Conservation (phyloP, 2,888 invertebrate species). For the Schrankia costaestrigalis region DNA sequence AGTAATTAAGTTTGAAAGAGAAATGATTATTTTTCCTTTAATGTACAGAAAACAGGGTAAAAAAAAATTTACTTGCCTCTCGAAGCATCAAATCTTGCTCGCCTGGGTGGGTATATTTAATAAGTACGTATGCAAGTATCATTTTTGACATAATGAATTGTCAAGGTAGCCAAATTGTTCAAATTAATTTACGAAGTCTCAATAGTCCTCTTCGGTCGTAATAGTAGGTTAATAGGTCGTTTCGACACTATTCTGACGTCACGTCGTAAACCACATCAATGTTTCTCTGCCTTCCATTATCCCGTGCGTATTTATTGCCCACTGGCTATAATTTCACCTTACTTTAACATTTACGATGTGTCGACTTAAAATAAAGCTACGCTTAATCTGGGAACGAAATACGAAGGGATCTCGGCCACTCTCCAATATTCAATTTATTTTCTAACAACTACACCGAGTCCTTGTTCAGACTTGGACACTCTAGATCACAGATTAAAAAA, state of each 20-base stretch:
- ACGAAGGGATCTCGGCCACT: slow-evolving; percentile 48
- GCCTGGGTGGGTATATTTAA: too few relatives aligned
- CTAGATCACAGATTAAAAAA: slow-evolving; percentile 33
- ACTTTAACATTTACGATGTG: slow-evolving; percentile 52
- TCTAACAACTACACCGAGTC: slow-evolving; percentile 56
- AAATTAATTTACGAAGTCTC: slow-evolving; percentile 9
- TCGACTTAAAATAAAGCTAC: slow-evolving; percentile 59
- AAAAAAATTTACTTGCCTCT: too few relatives aligned
- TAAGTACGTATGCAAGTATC: too few relatives aligned
- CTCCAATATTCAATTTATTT: slow-evolving; percentile 71
- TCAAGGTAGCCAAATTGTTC: too few relatives aligned
- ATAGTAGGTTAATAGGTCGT: slow-evolving; percentile 30
- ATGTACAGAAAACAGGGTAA: too few relatives aligned
- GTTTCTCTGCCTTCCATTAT: slow-evolving; percentile 32
- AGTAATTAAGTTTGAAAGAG: too few relatives aligned
- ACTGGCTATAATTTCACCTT: slow-evolving; percentile 40
- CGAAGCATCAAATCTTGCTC: too few relatives aligned
- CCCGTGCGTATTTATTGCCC: slow-evolving; percentile 35
- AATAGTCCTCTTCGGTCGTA: slow-evolving; percentile 12
- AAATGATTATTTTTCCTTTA: too few relatives aligned
- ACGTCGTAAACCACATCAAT: slow-evolving; percentile 32
- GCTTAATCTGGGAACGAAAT: slow-evolving; percentile 55
- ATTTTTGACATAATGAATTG: too few relatives aligned
- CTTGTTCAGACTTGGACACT: slow-evolving; percentile 32
- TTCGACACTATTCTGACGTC: slow-evolving; percentile 18